Base-by-base conservation (phyloP, 2,113 vertebrate species). In the Leptosomus discolor region DNA sequence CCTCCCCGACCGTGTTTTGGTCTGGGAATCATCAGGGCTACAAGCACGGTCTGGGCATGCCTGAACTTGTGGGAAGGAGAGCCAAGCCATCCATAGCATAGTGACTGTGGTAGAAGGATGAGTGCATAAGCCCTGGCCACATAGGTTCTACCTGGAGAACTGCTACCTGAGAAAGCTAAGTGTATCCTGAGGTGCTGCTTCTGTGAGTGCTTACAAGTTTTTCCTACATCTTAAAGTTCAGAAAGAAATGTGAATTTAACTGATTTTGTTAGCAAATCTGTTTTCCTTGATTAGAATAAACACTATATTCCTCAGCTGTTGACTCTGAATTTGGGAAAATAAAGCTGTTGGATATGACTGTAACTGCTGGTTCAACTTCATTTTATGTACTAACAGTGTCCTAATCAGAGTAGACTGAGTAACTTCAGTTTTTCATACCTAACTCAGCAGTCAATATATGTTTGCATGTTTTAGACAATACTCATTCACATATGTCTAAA, bases 61-160 rank as follows among this genome's bases (percentile, higher is more conserved):
- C 65, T 30, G 46, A 32, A 3, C 14, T 29, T 5, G 0, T 11
- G 30, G 36, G 27, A 37, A 29, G 50, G 15, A 48, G 30, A 67
- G 21, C 5, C 20, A 39, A 12, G 2, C 50, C 36, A 3, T 5
- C 39, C 1, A 0, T 8, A n/a, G 11, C 74, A 6, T 23, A 12
- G 56, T 1, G 1, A 13, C 30, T 30, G 30, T 18, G 46, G 15
- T 2, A 13, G 16, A 22, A 74, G 41, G 13, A 6, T 17, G 45
- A 19, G 3, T 34, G 23, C 11, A 3, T 26, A 51, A 69, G 16
- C 54, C 15, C 43, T 37, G 48, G 18, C 19, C 26, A 16, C 9
- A 4, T 3, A 27, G 32, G 22, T 39, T 37, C 41, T 63, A 7
- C 26, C 32, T 65, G 36, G 14, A 61, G 15, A 50, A 30, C 24